Percentiles rank a stretch among this genome's conserved stretches.
phyloP scores from a whole-genome alignment of 92 coral and sea anemone species.

The Pocillopora grandis region DNA sequence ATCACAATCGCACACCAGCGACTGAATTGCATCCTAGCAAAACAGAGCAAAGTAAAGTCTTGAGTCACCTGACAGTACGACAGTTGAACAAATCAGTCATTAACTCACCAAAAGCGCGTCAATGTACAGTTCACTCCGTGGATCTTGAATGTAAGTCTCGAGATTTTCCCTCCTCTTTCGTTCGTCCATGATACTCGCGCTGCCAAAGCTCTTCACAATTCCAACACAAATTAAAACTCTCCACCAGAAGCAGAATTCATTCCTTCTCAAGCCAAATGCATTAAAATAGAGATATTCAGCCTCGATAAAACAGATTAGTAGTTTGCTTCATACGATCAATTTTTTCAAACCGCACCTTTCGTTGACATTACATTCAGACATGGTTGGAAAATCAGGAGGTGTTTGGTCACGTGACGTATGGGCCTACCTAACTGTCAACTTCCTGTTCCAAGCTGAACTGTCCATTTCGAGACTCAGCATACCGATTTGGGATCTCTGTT shows the following conservation, averaged over 20 bases:
- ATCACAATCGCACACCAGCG: conserved; percentile 95
- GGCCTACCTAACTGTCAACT: conserved; percentile 6
- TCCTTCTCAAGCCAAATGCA: conserved; percentile 63
- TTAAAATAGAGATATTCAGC: conserved; percentile 64
- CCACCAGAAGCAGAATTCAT: conserved; percentile 57
- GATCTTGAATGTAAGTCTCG: conserved; percentile 76
- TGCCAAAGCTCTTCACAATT: conserved; percentile 41
- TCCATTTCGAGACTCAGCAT: conserved; percentile 57
- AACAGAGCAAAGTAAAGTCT: conserved; percentile 7
- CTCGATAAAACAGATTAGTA: conserved; percentile 39
- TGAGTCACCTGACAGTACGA: conserved; percentile 8
- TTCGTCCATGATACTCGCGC: conserved; percentile 72
- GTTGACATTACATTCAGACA: conserved; percentile 95
- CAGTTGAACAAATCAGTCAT: conserved; percentile 6
- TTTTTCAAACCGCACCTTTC: conserved; percentile 57
- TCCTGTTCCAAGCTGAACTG: conserved; percentile 26
- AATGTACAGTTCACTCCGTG: conserved; percentile 84
- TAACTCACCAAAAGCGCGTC: conserved; percentile 96
- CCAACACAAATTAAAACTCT: conserved; percentile 60
- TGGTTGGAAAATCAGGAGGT: conserved; percentile 67
- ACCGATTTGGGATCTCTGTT: conserved; percentile 48
- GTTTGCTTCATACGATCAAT: conserved; percentile 52
- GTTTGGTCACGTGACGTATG: conserved; percentile 64
- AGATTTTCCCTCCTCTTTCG: conserved; percentile 83
- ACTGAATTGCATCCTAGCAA: conserved; percentile 92